These are phyloP conservation scores for Cyanoderma ruficeps DNA, from an alignment of 2,113 vertebrate genomes.

Conservation along the genomic window DNA sequence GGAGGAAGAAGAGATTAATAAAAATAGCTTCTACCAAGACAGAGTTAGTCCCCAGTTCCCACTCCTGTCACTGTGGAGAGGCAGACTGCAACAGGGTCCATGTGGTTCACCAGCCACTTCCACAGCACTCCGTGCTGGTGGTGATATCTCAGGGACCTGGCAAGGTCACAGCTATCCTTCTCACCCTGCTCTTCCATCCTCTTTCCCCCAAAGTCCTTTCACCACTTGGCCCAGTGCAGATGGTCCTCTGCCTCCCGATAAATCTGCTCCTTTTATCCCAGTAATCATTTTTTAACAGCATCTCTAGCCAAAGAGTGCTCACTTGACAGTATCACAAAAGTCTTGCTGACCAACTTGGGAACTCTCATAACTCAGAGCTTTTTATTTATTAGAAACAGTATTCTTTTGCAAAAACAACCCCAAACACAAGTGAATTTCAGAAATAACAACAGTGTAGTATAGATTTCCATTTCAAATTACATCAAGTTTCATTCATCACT, in stretches of 20 bases:
- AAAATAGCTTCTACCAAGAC: background rate
- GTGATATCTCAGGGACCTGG: background rate
- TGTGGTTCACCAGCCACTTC: background rate
- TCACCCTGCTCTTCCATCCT: background rate
- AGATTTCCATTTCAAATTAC: background rate
- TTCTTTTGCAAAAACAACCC: background rate
- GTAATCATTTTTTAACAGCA: background rate
- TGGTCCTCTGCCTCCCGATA: fast-evolving
- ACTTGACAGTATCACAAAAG: background rate
- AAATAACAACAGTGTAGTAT: background rate
- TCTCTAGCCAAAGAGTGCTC: background rate
- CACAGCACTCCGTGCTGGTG: background rate
- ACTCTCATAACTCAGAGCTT: background rate
- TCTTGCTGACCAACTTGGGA: background rate
- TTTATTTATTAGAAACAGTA: background rate
- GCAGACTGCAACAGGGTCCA: background rate
- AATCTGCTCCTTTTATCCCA: background rate
- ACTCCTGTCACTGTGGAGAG: too few species aligned
- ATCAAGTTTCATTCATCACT: background rate
- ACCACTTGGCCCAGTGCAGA: background rate
- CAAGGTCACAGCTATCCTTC: background rate
- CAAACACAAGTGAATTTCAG: background rate
- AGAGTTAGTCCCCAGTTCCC: background rate
- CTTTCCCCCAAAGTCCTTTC: background rate
- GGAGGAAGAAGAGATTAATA: background rate